Evolutionary conservation across 2,888 invertebrate genomes (phyloP).

Genomic region (Ctena decussata): DNA sequence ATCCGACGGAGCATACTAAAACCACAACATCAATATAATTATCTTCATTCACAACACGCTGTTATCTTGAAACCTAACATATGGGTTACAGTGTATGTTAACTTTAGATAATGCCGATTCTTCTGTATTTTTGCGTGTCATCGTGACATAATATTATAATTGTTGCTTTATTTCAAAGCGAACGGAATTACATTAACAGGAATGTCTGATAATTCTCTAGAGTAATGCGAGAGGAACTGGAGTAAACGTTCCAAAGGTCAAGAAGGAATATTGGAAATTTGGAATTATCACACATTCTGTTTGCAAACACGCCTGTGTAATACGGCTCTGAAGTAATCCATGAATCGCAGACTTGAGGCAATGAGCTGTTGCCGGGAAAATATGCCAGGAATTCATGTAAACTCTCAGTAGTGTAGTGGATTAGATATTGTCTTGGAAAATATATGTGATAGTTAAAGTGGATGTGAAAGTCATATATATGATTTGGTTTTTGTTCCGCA

Average conservation of each 20-base stretch:
- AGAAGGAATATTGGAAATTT: neutral
- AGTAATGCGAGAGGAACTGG: neutral
- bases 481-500: no score
- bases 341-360: neutral
- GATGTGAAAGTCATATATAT: no score
- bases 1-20: neutral
- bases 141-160: no score
- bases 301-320: neutral
- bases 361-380: no score
- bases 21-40: constrained; percentile 1
- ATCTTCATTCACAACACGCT: constrained; percentile 7
- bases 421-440: no score
- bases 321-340: neutral
- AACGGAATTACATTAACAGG: no score
- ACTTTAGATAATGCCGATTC: neutral
- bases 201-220: neutral
- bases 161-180: no score
- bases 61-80: constrained; percentile 5
- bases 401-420: neutral
- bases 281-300: neutral
- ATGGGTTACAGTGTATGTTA: neutral
- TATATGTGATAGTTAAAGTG: no score
- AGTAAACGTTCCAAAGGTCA: neutral
- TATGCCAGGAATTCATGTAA: neutral
- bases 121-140: neutral